Evolutionary conservation across 2,797 vertebrate genomes (phyloP).

Genomic region (Tokudaia muenninki): DNA sequence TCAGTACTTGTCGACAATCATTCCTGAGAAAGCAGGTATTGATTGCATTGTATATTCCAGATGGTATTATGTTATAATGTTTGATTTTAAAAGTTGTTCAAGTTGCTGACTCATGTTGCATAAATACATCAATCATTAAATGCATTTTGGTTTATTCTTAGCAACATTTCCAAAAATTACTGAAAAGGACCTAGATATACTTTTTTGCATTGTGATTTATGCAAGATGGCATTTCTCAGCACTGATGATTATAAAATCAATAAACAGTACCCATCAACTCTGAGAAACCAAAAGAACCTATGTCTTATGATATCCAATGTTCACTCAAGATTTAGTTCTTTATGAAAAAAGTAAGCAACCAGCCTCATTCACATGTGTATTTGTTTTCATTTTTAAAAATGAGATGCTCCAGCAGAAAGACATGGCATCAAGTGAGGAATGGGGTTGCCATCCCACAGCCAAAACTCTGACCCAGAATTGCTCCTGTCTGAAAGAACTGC

Average conservation of each 20-base stretch:
- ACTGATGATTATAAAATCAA: background rate
- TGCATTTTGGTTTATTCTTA: background rate
- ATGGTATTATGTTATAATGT: background rate
- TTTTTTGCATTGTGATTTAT: background rate
- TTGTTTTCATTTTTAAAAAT: background rate
- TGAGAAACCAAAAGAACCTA: background rate
- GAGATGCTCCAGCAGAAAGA: background rate
- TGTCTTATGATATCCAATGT: background rate
- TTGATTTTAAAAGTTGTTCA: background rate
- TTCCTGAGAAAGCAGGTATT: background rate
- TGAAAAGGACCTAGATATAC: background rate
- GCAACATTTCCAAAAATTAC: background rate
- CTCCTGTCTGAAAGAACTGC: too few species aligned
- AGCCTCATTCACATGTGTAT: background rate
- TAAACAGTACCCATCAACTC: background rate
- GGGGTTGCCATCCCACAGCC: too few species aligned
- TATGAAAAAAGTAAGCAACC: background rate
- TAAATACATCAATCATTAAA: background rate
- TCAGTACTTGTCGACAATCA: background rate
- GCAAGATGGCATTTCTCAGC: background rate
- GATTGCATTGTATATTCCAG: background rate
- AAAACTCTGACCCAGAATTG: too few species aligned
- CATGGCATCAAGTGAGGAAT: too few species aligned
- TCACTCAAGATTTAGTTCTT: background rate
- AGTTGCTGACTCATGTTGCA: background rate